Base-by-base conservation (phyloP, 2,797 vertebrate species). In the Malurus splendens region DNA sequence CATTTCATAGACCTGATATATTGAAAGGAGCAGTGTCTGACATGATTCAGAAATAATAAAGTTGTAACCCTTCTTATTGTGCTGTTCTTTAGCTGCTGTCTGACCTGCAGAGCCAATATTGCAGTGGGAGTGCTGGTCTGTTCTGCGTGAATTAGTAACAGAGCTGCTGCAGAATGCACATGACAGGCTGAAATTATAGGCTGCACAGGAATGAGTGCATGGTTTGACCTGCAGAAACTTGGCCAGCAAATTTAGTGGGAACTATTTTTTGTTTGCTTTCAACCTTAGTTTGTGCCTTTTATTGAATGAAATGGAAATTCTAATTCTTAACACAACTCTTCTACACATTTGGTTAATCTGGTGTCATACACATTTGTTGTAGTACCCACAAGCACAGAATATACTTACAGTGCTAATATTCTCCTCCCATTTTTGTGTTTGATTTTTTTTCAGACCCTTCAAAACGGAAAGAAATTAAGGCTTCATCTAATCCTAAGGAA, bases 381-480 rank as follows among this genome's bases (percentile, higher is more conserved):
- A 65, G 28, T 48, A 73, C 18, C 12, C n/a, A 75, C 23, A 8
- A 67, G 8, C 18, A 59, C 10, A 55, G 9, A 14, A 3, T 64
- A 41, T 20, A 16, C 3, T 65, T 60, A 10, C 1, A 38, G 33
- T 74, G 27, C 25, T 72, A 65, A 79, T 8, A 39, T 51, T 83
- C 20, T 71, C 11, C 14, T 79, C 86, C 28, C 4, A 6, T 45
- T 73, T 80, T 72, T 89, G 10, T 66, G 28, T 82, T 67, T 90
- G 14, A 28, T 91, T 39, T 61, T 82, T 91, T 89, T 84, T 48
- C 85, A 95, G 95, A 91, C 10, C 61, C 90, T 79, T 89, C 85
- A 56, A 95, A 91, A 74, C 80, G 14, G 74, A 96, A 93, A 87
- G 91, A 95, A 72, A 32, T 66, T 10, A 96, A 89, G 30, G 8